Evolutionary conservation across 2,797 vertebrate genomes (phyloP).

Genomic region (Salmo trutta): DNA sequence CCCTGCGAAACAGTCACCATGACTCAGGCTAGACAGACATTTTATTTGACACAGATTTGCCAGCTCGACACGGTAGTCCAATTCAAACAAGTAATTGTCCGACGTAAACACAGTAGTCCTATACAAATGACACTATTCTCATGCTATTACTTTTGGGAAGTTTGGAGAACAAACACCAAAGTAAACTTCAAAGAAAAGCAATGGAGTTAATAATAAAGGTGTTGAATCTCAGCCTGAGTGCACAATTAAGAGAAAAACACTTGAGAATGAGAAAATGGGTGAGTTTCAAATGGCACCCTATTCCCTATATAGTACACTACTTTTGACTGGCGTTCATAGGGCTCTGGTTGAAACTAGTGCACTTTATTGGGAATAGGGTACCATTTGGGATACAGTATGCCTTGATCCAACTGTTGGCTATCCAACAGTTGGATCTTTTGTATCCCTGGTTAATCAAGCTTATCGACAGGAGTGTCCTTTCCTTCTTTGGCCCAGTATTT

Average conservation of each 20-base stretch:
- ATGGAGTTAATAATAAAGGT: neutral
- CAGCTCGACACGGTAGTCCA: too few relatives aligned
- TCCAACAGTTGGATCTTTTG: too few relatives aligned
- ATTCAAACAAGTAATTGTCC: too few relatives aligned
- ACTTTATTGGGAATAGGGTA: too few relatives aligned
- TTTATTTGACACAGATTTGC: neutral
- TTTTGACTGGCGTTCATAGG: too few relatives aligned
- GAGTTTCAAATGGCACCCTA: too few relatives aligned
- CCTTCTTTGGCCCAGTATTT: slow-evolving; percentile 44
- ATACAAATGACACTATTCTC: neutral
- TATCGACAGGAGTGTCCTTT: slow-evolving; percentile 26
- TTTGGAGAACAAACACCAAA: neutral
- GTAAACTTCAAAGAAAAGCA: neutral
- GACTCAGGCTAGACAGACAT: neutral
- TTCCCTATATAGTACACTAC: too few relatives aligned
- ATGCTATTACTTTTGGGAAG: neutral
- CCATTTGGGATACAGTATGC: neutral
- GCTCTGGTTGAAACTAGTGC: too few relatives aligned
- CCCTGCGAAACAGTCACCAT: too few relatives aligned
- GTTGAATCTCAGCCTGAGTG: slow-evolving; percentile 5
- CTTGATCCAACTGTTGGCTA: neutral
- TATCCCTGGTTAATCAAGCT: slow-evolving; percentile 33
- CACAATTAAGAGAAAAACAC: neutral
- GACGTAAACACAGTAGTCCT: too few relatives aligned
- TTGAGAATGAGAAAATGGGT: neutral